Conservation (phyloP, 1,140 invertebrate genomes). For the Batillaria attramentaria region DNA sequence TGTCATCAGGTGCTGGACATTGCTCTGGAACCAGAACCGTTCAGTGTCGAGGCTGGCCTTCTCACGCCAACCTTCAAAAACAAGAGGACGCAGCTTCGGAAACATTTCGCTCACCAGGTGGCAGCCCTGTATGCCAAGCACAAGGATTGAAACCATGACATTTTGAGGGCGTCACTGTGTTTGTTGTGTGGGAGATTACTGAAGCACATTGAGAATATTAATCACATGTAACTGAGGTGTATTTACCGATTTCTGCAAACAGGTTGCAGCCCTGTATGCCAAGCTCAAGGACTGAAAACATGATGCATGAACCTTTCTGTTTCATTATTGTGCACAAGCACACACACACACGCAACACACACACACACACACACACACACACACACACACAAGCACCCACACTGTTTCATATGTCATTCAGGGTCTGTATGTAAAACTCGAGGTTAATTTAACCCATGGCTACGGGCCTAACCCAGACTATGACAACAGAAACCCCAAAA, state of each 20-base stretch:
- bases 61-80: slow-evolving; percentile 96
- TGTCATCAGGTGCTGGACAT: slow-evolving; percentile 90
- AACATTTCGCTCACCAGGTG: slow-evolving; percentile 77
- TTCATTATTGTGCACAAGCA: background rate
- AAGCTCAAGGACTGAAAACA: background rate
- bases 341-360: background rate
- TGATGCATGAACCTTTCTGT: background rate
- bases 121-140: slow-evolving; percentile 17
- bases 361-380: too few relatives aligned
- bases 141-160: background rate
- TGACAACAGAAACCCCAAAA: too few relatives aligned
- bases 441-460: too few relatives aligned
- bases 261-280: background rate
- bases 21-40: slow-evolving; percentile 92
- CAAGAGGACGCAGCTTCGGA: slow-evolving; percentile 90
- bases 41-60: slow-evolving; percentile 96
- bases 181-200: background rate
- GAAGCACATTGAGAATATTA: background rate
- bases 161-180: background rate
- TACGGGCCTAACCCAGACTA: too few relatives aligned
- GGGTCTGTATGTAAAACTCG: too few relatives aligned
- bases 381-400: too few relatives aligned
- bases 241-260: background rate
- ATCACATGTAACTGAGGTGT: background rate
- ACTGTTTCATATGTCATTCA: too few relatives aligned